Evolutionary conservation across 2,888 invertebrate genomes (phyloP).

Genomic region (Ochropleura plecta): DNA sequence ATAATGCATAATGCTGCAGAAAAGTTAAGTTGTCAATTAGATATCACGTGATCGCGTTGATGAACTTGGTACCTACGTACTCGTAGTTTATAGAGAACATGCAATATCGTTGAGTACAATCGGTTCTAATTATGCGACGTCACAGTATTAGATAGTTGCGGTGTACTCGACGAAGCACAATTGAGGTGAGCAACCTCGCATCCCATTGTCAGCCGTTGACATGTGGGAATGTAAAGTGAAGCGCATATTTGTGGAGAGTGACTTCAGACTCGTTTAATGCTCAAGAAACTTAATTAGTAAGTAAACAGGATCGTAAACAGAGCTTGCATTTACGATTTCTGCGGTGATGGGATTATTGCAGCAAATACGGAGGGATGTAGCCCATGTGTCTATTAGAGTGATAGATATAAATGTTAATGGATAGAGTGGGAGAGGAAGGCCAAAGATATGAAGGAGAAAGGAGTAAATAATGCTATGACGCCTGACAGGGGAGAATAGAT

Average conservation of each 20-base stretch:
- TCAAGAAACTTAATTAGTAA: conserved; percentile 66
- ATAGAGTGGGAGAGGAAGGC: too few relatives aligned
- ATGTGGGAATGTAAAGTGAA: conserved; percentile 82
- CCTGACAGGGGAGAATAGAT: too few relatives aligned
- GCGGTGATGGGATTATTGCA: conserved; percentile 2
- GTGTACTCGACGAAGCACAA: conserved; percentile 67
- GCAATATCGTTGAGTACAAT: conserved; percentile 69
- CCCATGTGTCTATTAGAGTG: too few relatives aligned
- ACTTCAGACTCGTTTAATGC: conserved; percentile 57
- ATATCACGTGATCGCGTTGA: conserved; percentile 53
- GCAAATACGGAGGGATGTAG: too few relatives aligned
- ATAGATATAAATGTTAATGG: too few relatives aligned
- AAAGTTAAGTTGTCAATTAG: conserved; percentile 59
- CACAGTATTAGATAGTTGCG: conserved; percentile 79
- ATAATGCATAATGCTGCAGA: conserved; percentile 54
- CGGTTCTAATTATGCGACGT: conserved; percentile 84
- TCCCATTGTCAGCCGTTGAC: conserved; percentile 82
- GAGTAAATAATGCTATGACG: too few relatives aligned
- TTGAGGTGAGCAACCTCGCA: conserved; percentile 87
- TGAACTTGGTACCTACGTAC: conserved; percentile 31
- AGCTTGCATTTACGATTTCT: conserved; percentile 25
- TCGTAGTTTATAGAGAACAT: conserved; percentile 51
- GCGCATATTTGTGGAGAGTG: conserved; percentile 71
- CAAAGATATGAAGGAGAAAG: too few relatives aligned
- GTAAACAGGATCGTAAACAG: conserved; percentile 61